Conservation (phyloP, 1,140 invertebrate genomes). For the Conus betulinus region DNA sequence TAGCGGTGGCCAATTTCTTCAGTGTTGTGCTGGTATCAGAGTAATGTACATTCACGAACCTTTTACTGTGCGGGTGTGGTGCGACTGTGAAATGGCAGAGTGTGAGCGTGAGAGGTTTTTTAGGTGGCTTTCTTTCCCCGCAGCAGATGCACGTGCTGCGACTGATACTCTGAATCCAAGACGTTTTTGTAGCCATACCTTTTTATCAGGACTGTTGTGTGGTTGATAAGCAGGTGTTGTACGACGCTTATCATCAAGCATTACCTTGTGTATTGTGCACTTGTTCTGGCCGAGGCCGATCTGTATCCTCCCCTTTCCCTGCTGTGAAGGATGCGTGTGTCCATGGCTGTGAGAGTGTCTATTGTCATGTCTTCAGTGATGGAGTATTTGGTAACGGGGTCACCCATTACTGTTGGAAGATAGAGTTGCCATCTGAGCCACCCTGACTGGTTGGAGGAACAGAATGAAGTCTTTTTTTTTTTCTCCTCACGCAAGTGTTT, state of each 20-base stretch:
- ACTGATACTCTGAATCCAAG: too few relatives aligned
- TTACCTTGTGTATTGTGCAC: too few relatives aligned
- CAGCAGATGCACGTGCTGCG: too few relatives aligned
- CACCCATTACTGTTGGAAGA: background rate
- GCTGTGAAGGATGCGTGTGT: background rate
- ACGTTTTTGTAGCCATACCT: too few relatives aligned
- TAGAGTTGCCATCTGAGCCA: background rate
- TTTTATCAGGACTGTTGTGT: too few relatives aligned
- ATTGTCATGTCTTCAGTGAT: background rate
- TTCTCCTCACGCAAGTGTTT: too few relatives aligned
- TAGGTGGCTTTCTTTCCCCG: background rate
- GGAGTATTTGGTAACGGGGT: background rate
- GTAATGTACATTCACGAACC: background rate
- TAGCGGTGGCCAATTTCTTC: background rate
- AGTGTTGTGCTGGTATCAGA: background rate
- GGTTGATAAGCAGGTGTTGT: too few relatives aligned
- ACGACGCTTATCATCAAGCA: too few relatives aligned
- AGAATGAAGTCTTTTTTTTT: too few relatives aligned
- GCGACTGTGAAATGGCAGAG: background rate
- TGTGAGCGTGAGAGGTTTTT: slow-evolving; percentile 32
- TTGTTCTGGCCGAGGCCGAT: too few relatives aligned
- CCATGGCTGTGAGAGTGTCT: background rate
- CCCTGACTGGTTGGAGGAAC: too few relatives aligned
- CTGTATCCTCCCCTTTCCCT: background rate
- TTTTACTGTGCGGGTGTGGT: background rate